Base-by-base conservation (phyloP, 1,140 invertebrate species). In the Drosophila miranda region DNA sequence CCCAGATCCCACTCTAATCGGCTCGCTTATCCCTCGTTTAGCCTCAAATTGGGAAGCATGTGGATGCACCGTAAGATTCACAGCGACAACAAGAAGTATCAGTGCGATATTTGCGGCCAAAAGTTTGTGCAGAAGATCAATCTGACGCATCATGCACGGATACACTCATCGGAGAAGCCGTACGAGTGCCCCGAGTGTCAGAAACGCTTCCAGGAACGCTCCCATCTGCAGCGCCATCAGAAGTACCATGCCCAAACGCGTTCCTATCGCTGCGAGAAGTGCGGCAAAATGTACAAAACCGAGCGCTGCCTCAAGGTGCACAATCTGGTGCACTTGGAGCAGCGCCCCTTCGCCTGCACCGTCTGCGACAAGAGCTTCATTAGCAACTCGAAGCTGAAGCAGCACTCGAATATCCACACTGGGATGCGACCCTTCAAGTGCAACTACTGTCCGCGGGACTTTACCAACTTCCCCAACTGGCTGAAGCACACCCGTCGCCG, bases 101-200 rank as follows among this genome's bases (percentile, higher is more conserved):
- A 91, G 78, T 93, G 92, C 62, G 91, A 92, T 76, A 87, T 92
- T 16, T 93, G 93, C 77, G 91, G 91, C 1, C 92, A 92, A 71
- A 91, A 91, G 46, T 93, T 93, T 63, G 92, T 92, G 14, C 92
- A 93, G 64, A 93, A 93, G 75, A 90, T 90, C 14, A 93, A 92
- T 70, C 84, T 93, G 51, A 91, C 92, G 41, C 90, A 92, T 60
- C 92, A 93, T 74, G 79, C 93, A 6, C 91, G 93, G 16, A 92
- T 92, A 26, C 93, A 94, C 80, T 92, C 91, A 61, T 93, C 93
- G 8, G 91, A 93, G 55, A 94, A 94, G 80, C 94, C 94, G 0
- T 94, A 93, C 72, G 91, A 92, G 63, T 95, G 94, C 78, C 92
- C 93, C 52, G 88, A 94, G 52, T 95, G 95, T 77, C 90, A 91